A percentile compares a stretch with the other conserved stretches of the same genome.
phyloP scores from a whole-genome alignment of 1,140 invertebrate species.

The Leptinotarsa lineolata region DNA sequence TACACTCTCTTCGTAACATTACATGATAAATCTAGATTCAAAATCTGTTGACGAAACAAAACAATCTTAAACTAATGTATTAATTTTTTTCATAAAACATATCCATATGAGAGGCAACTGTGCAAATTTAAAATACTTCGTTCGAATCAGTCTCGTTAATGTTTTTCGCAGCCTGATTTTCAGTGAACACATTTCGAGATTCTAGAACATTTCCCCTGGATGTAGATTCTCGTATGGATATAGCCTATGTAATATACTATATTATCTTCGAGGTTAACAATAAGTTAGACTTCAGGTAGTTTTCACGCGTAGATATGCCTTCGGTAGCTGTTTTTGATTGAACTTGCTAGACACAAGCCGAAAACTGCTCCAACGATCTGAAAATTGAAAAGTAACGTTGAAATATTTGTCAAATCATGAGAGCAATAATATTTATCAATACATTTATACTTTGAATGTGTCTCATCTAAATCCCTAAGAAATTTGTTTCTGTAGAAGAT shows the following conservation, averaged over 20 bases:
- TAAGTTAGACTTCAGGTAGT: not conserved
- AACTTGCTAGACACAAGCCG: slow-evolving; percentile 51
- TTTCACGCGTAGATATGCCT: slow-evolving; percentile 48
- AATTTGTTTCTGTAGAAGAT: too few relatives aligned
- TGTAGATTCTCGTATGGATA: too few relatives aligned
- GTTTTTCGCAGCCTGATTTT: too few relatives aligned
- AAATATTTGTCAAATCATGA: not conserved
- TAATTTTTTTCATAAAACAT: not conserved
- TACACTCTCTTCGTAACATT: slow-evolving; percentile 9
- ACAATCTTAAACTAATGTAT: slow-evolving; percentile 4
- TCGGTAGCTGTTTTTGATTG: slow-evolving; percentile 52
- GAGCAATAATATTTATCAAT: too few relatives aligned
- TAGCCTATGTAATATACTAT: not conserved
- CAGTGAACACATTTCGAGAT: too few relatives aligned
- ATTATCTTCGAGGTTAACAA: slow-evolving; percentile 1
- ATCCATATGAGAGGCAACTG: too few relatives aligned
- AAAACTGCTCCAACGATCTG: slow-evolving; percentile 52
- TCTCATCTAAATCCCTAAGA: too few relatives aligned
- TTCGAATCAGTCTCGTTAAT: too few relatives aligned
- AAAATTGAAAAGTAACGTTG: slow-evolving; percentile 49
- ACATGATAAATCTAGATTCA: not conserved
- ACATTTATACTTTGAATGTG: too few relatives aligned
- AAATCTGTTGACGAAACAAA: slow-evolving; percentile 13
- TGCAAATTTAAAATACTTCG: too few relatives aligned
- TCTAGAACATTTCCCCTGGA: too few relatives aligned